Base-by-base conservation (phyloP, 1,140 invertebrate species). In the Sitophilus oryzae region DNA sequence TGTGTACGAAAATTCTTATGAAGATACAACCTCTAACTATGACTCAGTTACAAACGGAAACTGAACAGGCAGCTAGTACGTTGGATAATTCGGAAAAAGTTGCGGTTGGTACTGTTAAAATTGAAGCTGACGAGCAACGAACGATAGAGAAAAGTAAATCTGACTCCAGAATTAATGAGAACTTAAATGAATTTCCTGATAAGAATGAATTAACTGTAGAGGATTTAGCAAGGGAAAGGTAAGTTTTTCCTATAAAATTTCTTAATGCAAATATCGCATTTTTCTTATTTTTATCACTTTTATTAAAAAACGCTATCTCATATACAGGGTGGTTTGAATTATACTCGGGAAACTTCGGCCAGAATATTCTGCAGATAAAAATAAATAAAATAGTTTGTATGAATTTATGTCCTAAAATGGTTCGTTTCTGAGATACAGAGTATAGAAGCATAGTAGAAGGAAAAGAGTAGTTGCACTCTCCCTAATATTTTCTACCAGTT, bases 1-100 rank as follows among this genome's bases (percentile, higher is more conserved):
- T 91, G 0, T 88, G 85, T 64, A 81, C 80, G 23, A 88, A 88
- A 72, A 84, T 92, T 58, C 73, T 91, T 14, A 83, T 81, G 0
- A 84, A 86, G 67, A 84, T 90, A 2, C 86, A 88, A 65, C 86
- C 86, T 1, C 53, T 69, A n/a, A 58, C 62, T 2, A 47, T 69
- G 44, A 64, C 58, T 23, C 60, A 56, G 35, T 42, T 52, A 0
- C 23, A 40, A 15, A 16, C 44, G 3, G 58, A 58, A 8, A 22
- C 47, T 11, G 57, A 63, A 19, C 10, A 20, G 9, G 44, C 34
- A n/a, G 35, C 19, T 1, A 51, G 45, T 11, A n/a, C 23, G 15
- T 15, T 46, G 23, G 56, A 61, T 16, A 58, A 23, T 35, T 21
- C 44, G 8, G 1, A 18, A 8, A 41, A 45, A 15, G 9, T 21